Base-by-base conservation (phyloP, 2,888 invertebrate genomes). In the Agriotes lineatus region DNA sequence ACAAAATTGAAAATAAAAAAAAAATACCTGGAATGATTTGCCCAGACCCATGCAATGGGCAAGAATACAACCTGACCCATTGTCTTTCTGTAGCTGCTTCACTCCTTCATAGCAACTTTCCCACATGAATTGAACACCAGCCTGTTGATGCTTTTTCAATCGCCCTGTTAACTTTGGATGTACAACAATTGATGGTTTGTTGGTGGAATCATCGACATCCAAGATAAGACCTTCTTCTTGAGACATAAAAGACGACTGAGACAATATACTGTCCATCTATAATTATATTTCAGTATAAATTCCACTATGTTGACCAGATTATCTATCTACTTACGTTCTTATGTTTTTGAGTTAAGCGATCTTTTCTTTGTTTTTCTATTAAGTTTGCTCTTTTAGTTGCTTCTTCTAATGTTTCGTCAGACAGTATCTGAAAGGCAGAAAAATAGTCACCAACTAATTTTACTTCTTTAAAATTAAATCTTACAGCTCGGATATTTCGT, bases 31-130 rank as follows among this genome's bases (percentile, higher is more conserved):
- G 67, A 96, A 86, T 0, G 96, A 96, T 87, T 97, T 97, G 37
- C 97, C 97, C 5, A 97, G 89, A 37, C 97, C 97, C 97, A 97
- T 97, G 82, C 96, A 96, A 87, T 97, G 97, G 7, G 97, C 97
- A 59, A 97, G 87, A 80, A 97, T 96, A 82, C 95, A 95, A 42
- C 96, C 96, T 37, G 92, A 90, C 44, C 95, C 94, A 65, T 85
- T 83, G 0, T 85, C 85, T 30, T 86, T 81, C 75, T 88, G 87
- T 18, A 90, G 79, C 74, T 86, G 84, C 67, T 90, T 87, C 14
- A 94, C 82, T 57, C 90, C 90, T 81, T 96, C 96, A 82, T 93
- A 93, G 77, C 93, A 92, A 70, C 91, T 91, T 81, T 95, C 92
- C 91, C 93, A 95, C 92, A 96, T 92, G 83, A 96, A 96, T 82